Evolutionary conservation across 1,140 invertebrate species (phyloP), one percentile per base, ranked within the genome.

Genomic region (Mamestra configurata): DNA sequence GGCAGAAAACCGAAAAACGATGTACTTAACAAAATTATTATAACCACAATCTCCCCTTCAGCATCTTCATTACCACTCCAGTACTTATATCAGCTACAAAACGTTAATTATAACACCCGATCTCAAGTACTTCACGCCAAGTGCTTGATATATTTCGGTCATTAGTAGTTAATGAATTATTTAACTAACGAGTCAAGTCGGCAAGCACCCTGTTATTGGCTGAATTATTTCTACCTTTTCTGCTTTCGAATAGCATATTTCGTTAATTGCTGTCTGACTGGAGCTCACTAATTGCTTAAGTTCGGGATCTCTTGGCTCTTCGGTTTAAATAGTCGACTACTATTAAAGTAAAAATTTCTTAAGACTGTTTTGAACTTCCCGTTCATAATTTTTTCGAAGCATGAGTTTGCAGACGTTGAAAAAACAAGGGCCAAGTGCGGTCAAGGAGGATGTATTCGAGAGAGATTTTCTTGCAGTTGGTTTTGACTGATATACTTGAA

Each of bases 221-320:
- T 89, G 90, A 92, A 93, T 92, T 90, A 92, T 91, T 91, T 92
- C 90, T 89, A 92, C 88, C 89, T 91, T 92, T 93, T 90, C 88
- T 89, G 83, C 86, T 86, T 90, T 91, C 90, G 92, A 93, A 93
- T 93, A 91, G 89, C 89, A 92, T 92, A 90, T 90, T 88, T 85
- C 90, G 83, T 92, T 94, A 94, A 94, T 94, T 94, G 91, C 92
- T 92, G 92, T 94, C 92, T 90, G 90, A 89, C 89, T 93, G 83
- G 89, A 89, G 84, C 88, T 91, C 90, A 89, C 92, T 94, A 94
- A 94, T 94, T 94, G 92, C 92, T 94, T 93, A 94, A 94, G 91
- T 93, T 94, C 90, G 85, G 83, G 89, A 94, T 93, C 92, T 92
- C 90, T 88, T 91, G 84, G 89, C 90, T 87, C 88, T 85, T 88